Evolutionary conservation across 2,797 vertebrate genomes (phyloP).

Genomic region (Chelon labrosus): DNA sequence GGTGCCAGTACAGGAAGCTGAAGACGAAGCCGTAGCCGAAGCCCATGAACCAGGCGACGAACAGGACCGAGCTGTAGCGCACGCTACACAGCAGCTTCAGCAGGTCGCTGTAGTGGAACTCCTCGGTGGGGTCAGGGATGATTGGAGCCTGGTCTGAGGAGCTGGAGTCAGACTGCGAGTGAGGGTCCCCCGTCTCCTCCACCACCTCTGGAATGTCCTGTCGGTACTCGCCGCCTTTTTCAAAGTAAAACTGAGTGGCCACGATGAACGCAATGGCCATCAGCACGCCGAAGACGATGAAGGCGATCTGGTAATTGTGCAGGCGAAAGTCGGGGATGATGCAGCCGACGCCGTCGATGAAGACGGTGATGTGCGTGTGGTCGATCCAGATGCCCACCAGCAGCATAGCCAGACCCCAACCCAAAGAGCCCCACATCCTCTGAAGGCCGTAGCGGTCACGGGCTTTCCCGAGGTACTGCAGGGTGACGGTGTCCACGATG

Average conservation of each 20-base stretch:
- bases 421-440: conserved; percentile 98
- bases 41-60: conserved; percentile 99
- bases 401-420: conserved; percentile 98
- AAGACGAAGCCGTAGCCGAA: conserved; percentile 99
- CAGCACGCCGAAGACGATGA: conserved; percentile 94
- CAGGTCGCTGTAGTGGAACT: conserved; percentile 83
- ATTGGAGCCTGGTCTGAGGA: conserved; percentile 66
- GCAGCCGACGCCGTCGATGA: conserved; percentile 87
- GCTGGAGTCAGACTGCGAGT: conserved; percentile 59
- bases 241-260: conserved; percentile 95
- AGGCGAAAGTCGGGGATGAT: conserved; percentile 83
- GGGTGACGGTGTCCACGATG: conserved; percentile 96
- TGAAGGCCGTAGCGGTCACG: conserved; percentile 96
- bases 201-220: conserved; percentile 54
- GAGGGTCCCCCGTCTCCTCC: conserved; percentile 38
- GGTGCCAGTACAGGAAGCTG: conserved; percentile 98
- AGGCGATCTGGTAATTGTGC: conserved; percentile 95
- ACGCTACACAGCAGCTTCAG: conserved; percentile 92
- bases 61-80: conserved; percentile 94
- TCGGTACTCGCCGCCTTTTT: conserved; percentile 67
- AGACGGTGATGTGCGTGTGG: conserved; percentile 86
- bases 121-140: not conserved
- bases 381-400: conserved; percentile 97
- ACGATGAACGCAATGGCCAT: conserved; percentile 93
- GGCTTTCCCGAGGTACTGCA: conserved; percentile 94